Base-by-base conservation (phyloP, 2,888 invertebrate genomes). In the Dusona sp. region DNA sequence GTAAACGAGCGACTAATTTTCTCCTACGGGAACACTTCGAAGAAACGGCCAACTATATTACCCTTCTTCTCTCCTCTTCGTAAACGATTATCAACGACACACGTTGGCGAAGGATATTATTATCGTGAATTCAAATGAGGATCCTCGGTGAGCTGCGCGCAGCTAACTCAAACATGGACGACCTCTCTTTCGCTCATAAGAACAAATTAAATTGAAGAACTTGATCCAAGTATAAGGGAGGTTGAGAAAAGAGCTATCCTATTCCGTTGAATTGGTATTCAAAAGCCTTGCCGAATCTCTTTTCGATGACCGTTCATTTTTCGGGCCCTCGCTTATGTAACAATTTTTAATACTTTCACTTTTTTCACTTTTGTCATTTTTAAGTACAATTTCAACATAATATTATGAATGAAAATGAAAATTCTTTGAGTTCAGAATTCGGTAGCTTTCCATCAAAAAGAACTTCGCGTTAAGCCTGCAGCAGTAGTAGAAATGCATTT, bases 1-100 rank as follows among this genome's bases (percentile, higher is more conserved):
- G 81, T 87, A 88, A 85, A 85, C 48, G 80, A 74, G 82, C 48
- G 80, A 72, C 84, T 85, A 87, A 87, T 87, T 88, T 88, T 85
- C 77, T 87, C 87, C 81, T 85, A 68, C 73, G 85, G 70, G 83
- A 85, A 68, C 64, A 85, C 87, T 82, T 82, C 57, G 77, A 83
- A 83, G 80, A 84, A 84, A 87, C 80, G 84, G 72, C 85, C 74
- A 81, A 54, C 72, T 74, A 81, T 81, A 51, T 81, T 54, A 33
- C 54, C 7, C 45, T 54, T 73, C 80, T 51, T 80, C 64, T 61
- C 83, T 48, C 57, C 81, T 86, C 78, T 78, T 72, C 68, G 79
- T 83, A 70, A 51, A 54, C 84, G 67, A 84, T 88, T 87, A 88
- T 87, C 81, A 77, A 83, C 65, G 78, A 83, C 83, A 86, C 78